Evolutionary conservation across 2,797 vertebrate species (phyloP), one percentile per base, ranked within the genome.

Genomic region (Acanthis flammea): DNA sequence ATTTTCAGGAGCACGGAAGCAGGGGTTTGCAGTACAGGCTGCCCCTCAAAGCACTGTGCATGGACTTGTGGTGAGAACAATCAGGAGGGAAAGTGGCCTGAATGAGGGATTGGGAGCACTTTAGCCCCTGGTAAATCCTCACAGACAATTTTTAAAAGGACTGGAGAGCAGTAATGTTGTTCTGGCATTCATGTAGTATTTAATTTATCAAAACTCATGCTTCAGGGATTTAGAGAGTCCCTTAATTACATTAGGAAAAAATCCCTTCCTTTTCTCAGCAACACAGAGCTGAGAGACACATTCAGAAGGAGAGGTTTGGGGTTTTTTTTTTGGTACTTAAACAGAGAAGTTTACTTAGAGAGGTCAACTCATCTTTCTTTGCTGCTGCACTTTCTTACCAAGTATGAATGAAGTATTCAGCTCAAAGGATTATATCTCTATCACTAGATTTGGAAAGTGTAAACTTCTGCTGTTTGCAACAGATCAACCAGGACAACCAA

Each of bases 1-100:
- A 8, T 25, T 74, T 73, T 28, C 41, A 74, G 68, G 2, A 1
- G 39, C 2, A 5, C 21, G 18, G 16, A 23, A 81, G 27, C 53
- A 72, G 50, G 3, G 18, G 3, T 3, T 66, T 44, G 1, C 1
- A 22, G 16, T 25, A 57, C 0, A 0, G 48, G 24, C 24, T 68
- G 16, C 5, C 24, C 25, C 19, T 14, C 67, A 61, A 72, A 73
- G 15, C 7, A 44, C 3, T 2, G 0, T 27, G 7, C 31, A 22
- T 18, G 28, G 77, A 53, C 42, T 44, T 42, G 28, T 37, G 37
- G 39, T 11, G 7, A 19, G 44, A 77, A 35, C 9, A 67, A n/a
- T 0, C 2, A 0, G 7, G 51, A 58, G 9, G 16, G 6, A 54
- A 2, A 68, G 28, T 30, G 31, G 58, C 67, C 18, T 39, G 30